A percentile compares a stretch with the other conserved stretches of the same genome.
These are phyloP conservation scores for Halichoeres trimaculatus DNA, from an alignment of 2,113 vertebrate species.

Conservation along the genomic window DNA sequence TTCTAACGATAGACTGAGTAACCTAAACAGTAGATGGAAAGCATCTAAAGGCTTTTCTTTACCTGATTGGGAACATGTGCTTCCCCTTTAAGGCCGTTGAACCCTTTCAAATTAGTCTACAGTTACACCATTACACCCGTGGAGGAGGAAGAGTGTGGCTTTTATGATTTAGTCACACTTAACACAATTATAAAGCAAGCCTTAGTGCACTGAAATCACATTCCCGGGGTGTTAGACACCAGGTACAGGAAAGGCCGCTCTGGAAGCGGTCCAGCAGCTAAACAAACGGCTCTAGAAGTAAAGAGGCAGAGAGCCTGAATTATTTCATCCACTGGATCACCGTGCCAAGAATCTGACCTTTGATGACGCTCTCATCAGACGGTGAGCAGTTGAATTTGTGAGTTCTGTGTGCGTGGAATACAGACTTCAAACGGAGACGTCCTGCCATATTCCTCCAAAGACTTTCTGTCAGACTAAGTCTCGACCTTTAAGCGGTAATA, in stretches of 20 bases:
- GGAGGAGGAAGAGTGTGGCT: background rate
- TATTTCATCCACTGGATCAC: background rate
- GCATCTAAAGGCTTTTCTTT: background rate
- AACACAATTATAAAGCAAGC: background rate
- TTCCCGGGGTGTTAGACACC: too few relatives aligned
- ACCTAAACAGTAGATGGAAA: too few relatives aligned
- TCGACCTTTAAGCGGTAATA: conserved; percentile 14
- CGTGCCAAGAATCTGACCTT: conserved; percentile 3
- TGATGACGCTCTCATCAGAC: background rate
- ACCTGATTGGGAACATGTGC: background rate
- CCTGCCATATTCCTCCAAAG: background rate
- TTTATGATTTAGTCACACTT: background rate
- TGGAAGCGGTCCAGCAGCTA: too few relatives aligned
- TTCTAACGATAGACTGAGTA: too few relatives aligned
- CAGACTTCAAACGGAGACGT: background rate
- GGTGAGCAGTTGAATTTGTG: conserved; percentile 18
- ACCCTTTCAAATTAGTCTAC: background rate
- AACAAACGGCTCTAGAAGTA: background rate
- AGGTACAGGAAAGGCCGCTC: too few relatives aligned
- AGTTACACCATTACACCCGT: background rate
- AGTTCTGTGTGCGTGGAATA: conserved; percentile 11
- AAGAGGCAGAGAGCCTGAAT: background rate
- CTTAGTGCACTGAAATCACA: background rate
- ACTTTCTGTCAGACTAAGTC: background rate
- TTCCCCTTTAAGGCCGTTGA: background rate